Evolutionary conservation across 2,888 invertebrate species (phyloP).

Genomic region (Dryocosmus kuriphilus): DNA sequence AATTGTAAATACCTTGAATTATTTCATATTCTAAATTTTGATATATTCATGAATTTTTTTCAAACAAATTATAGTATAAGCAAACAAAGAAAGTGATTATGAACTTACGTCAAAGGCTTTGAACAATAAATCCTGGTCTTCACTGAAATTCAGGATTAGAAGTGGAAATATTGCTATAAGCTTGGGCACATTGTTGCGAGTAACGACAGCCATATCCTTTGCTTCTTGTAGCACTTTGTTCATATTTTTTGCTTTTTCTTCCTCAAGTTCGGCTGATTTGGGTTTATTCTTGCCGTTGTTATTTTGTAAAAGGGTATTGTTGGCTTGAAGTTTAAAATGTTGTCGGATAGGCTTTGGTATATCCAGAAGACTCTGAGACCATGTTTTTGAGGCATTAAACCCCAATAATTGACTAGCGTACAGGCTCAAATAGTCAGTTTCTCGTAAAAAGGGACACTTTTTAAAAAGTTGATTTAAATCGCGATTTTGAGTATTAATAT

Average conservation of each 20-base stretch:
- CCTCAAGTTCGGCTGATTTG: background rate
- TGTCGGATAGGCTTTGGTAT: background rate
- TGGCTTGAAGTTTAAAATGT: background rate
- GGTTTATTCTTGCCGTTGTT: background rate
- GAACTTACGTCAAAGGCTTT: background rate
- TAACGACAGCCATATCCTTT: background rate
- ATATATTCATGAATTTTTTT: background rate
- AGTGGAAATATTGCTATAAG: background rate
- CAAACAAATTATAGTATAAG: background rate
- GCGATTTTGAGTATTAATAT: too few species aligned
- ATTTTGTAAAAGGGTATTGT: background rate
- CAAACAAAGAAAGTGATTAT: background rate
- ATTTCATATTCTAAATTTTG: too few species aligned
- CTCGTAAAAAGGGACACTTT: too few species aligned
- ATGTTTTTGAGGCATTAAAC: background rate
- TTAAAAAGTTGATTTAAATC: too few species aligned
- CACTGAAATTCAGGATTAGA: background rate
- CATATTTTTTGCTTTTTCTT: background rate
- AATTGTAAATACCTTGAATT: too few species aligned
- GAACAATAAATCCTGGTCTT: background rate
- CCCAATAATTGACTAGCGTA: background rate
- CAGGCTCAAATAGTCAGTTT: background rate
- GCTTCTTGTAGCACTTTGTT: background rate
- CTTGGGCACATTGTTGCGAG: too few species aligned
- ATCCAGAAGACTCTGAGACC: background rate